These are phyloP conservation scores for Lagocephalus sceleratus DNA, from an alignment of 2,797 vertebrate genomes.

Conservation along the genomic window DNA sequence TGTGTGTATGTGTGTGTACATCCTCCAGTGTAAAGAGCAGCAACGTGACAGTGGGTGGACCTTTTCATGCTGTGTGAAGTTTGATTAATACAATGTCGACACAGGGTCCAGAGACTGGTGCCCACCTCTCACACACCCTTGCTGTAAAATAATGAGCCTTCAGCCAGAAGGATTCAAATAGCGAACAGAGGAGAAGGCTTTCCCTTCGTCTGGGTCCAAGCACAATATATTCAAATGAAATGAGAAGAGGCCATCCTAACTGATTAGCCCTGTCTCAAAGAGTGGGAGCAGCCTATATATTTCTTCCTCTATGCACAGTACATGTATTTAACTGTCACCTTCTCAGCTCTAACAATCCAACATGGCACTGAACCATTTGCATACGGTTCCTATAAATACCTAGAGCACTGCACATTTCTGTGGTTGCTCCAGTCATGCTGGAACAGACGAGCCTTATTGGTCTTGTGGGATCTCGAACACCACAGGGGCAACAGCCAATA, in stretches of 20 bases:
- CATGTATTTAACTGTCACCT: slow-evolving; percentile 79
- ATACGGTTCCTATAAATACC: slow-evolving; percentile 85
- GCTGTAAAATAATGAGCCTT: slow-evolving; percentile 93
- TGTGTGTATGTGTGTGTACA: too few relatives aligned
- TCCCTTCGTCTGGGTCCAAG: slow-evolving; percentile 76
- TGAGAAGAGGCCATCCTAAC: slow-evolving; percentile 76
- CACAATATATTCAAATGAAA: slow-evolving; percentile 85
- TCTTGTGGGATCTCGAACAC: slow-evolving; percentile 80
- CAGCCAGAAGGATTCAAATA: slow-evolving; percentile 84
- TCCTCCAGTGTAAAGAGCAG: slow-evolving; percentile 75
- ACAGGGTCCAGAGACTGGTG: slow-evolving; percentile 84
- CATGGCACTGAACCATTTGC: slow-evolving; percentile 77
- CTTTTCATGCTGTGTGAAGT: slow-evolving; percentile 82
- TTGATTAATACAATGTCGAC: slow-evolving; percentile 87
- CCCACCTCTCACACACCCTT: slow-evolving; percentile 80
- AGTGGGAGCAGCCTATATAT: slow-evolving; percentile 63
- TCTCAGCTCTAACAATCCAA: slow-evolving; percentile 75
- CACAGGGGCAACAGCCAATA: slow-evolving; percentile 77
- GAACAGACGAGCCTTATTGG: slow-evolving; percentile 72
- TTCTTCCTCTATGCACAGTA: slow-evolving; percentile 61
- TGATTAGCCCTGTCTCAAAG: slow-evolving; percentile 81
- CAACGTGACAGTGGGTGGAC: slow-evolving; percentile 72
- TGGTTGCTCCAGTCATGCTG: slow-evolving; percentile 56
- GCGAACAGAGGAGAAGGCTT: slow-evolving; percentile 66
- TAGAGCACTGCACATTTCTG: slow-evolving; percentile 70